A percentile compares a stretch with the other conserved stretches of the same genome.
Evolutionary conservation across 2,113 vertebrate genomes (phyloP).

Genomic region (Cichladusa arquata): DNA sequence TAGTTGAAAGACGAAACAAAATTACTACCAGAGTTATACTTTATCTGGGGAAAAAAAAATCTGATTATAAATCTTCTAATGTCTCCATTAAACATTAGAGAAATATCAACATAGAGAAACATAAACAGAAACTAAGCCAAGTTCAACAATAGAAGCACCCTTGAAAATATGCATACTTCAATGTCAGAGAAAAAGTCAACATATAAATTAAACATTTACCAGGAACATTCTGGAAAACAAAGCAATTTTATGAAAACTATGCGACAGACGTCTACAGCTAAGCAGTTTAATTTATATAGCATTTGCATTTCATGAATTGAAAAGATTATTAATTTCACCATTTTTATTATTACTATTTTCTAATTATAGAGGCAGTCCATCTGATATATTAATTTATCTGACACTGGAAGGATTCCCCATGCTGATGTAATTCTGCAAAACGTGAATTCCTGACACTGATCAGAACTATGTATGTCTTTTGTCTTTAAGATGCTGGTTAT

Average conservation of each 20-base stretch:
- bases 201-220: not conserved
- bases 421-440: not conserved
- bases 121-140: not conserved
- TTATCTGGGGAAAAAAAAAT: not conserved
- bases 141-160: not conserved
- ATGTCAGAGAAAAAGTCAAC: not conserved
- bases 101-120: not conserved
- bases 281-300: not conserved
- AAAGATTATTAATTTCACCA: not conserved
- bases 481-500: not conserved
- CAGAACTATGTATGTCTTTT: not conserved
- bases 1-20: not conserved
- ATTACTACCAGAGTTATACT: not conserved
- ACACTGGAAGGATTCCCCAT: not conserved
- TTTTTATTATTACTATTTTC: not conserved
- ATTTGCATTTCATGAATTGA: not conserved
- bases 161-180: not conserved
- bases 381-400: not conserved
- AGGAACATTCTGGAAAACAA: not conserved
- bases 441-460: not conserved
- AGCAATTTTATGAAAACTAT: not conserved
- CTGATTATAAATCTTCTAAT: not conserved
- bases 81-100: not conserved
- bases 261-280: not conserved
- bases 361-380: not conserved